phyloP scores from a whole-genome alignment of 1,140 invertebrate species.

The Drosophila ficusphila region DNA sequence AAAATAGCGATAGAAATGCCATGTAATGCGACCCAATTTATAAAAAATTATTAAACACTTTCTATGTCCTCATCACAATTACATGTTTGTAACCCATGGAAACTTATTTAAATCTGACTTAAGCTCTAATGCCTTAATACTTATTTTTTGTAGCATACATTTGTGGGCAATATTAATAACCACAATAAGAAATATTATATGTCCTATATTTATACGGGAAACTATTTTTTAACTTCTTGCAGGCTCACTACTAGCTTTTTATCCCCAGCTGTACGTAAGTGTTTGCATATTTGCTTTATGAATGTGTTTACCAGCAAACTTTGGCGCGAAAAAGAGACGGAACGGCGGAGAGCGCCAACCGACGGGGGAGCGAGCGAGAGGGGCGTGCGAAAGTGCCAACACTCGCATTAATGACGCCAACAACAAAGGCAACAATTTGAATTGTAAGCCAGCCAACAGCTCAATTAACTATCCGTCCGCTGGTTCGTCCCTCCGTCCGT shows the following conservation, averaged over 20 bases:
- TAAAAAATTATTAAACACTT: too few species aligned
- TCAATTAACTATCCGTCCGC: conserved; percentile 76
- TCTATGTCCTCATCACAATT: too few species aligned
- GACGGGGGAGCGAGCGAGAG: conserved; percentile 8
- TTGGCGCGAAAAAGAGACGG: conserved; percentile 40
- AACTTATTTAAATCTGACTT: too few species aligned
- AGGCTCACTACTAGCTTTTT: not conserved
- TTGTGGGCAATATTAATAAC: too few species aligned
- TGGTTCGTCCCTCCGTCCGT: not conserved
- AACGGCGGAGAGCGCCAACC: not conserved
- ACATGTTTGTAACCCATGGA: too few species aligned
- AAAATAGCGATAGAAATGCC: not conserved
- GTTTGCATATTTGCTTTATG: conserved; percentile 80
- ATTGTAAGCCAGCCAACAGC: conserved; percentile 76
- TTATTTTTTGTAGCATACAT: too few species aligned
- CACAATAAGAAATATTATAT: too few species aligned
- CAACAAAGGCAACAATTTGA: conserved; percentile 61
- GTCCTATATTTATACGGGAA: too few species aligned
- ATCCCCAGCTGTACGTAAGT: conserved; percentile 3
- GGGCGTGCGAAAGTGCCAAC: conserved; percentile 76
- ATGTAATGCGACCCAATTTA: too few species aligned
- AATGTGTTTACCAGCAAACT: conserved; percentile 81
- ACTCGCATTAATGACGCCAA: conserved; percentile 79
- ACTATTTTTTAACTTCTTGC: not conserved
- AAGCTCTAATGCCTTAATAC: too few species aligned